A percentile compares a stretch with the other conserved stretches of the same genome.
These are phyloP conservation scores for Tachyglossus aculeatus DNA, from an alignment of 2,797 vertebrate species.

Conservation along the genomic window DNA sequence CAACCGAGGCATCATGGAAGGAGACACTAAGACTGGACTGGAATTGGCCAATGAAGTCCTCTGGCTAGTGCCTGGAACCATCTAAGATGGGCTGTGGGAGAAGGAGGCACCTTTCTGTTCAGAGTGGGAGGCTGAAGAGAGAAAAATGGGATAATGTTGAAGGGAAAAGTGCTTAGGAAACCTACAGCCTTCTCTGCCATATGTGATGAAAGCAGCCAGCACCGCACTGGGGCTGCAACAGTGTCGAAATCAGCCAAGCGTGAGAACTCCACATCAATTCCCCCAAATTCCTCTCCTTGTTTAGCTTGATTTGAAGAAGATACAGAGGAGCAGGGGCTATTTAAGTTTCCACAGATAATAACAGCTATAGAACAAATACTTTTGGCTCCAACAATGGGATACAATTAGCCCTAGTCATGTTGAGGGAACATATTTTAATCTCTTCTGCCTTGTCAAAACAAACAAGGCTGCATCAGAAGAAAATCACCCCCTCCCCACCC, in stretches of 20 bases:
- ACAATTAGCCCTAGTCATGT: background rate
- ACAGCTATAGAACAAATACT: background rate
- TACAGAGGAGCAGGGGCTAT: constrained; percentile 21
- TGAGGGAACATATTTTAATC: constrained; percentile 19
- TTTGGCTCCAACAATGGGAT: constrained; percentile 34
- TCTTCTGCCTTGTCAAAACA: background rate
- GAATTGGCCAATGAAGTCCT: no score
- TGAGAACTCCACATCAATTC: constrained; percentile 14
- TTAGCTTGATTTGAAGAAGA: constrained; percentile 48
- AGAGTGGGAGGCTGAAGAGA: no score
- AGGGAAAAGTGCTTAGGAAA: no score
- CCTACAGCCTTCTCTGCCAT: background rate
- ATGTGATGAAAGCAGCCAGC: background rate
- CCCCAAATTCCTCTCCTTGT: constrained; percentile 41
- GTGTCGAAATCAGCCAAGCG: background rate
- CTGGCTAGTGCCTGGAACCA: no score
- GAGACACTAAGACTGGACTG: no score
- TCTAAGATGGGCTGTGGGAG: no score
- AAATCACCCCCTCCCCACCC: background rate
- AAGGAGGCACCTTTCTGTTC: no score
- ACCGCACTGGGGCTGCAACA: background rate
- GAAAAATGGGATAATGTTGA: no score
- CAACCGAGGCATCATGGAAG: no score
- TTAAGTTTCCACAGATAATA: constrained; percentile 35
- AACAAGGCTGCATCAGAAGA: no score